phyloP scores from a whole-genome alignment of 2,113 vertebrate species.

The Rhipidura dahli region DNA sequence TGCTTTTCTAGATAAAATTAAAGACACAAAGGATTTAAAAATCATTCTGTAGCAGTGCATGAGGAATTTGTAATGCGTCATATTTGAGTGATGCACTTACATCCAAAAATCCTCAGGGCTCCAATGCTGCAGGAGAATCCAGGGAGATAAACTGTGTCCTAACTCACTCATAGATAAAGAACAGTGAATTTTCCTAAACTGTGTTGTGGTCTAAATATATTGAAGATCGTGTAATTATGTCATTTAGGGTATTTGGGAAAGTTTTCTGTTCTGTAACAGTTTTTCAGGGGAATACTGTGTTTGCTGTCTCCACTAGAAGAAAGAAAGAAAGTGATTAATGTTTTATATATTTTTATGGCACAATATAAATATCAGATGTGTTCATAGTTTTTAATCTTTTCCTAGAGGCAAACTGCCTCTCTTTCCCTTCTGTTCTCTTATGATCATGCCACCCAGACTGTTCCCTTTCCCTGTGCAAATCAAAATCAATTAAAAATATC shows the following conservation, averaged over 20 bases:
- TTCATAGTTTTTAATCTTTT: background rate
- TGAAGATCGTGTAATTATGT: background rate
- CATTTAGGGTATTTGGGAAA: background rate
- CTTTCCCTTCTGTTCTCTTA: background rate
- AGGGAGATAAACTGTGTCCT: background rate
- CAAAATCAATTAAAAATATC: slow-evolving; percentile 47
- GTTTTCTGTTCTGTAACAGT: background rate
- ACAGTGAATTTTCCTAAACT: background rate
- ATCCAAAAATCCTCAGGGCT: background rate
- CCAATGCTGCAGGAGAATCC: background rate
- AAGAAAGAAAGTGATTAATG: background rate
- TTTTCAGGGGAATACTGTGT: background rate
- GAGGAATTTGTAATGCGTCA: background rate
- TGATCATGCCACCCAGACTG: slow-evolving; percentile 23
- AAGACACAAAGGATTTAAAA: background rate
- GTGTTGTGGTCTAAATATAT: background rate
- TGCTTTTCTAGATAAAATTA: background rate
- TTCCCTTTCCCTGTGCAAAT: slow-evolving; percentile 51
- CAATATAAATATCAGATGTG: background rate
- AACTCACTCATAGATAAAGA: background rate
- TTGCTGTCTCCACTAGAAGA: background rate
- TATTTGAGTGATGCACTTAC: background rate
- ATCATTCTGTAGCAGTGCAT: background rate
- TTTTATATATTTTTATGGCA: background rate
- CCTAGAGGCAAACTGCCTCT: background rate